phyloP scores from a whole-genome alignment of 2,797 vertebrate genomes.

The Monodelphis domestica region DNA sequence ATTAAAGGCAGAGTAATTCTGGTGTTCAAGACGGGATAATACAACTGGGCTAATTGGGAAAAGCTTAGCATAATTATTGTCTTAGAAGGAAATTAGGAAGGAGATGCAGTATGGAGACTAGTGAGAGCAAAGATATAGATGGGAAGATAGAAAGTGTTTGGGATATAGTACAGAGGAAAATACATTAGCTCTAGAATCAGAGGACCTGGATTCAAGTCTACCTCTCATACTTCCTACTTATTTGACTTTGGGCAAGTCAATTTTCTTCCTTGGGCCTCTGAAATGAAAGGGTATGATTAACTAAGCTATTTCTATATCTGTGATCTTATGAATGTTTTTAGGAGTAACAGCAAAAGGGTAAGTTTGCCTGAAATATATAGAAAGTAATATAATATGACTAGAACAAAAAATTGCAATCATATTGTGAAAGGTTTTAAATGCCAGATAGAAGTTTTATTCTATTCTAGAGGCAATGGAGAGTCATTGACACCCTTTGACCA shows the following conservation, averaged over 20 bases:
- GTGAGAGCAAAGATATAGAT: not conserved
- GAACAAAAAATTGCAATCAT: not conserved
- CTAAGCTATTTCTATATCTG: not conserved
- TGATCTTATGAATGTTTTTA: not conserved
- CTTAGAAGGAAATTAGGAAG: not conserved
- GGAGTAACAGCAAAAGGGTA: not conserved
- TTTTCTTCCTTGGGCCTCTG: not conserved
- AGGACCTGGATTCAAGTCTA: not conserved
- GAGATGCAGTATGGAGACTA: not conserved
- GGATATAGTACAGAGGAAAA: not conserved
- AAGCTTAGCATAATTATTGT: not conserved
- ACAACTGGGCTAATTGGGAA: not conserved
- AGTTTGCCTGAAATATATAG: not conserved
- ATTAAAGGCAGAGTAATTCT: not conserved
- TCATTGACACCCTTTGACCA: not conserved
- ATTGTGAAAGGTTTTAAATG: not conserved
- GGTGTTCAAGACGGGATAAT: not conserved
- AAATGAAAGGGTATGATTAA: not conserved
- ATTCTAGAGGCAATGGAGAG: not conserved
- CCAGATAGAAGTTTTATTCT: not conserved
- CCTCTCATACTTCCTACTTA: not conserved
- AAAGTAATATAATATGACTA: not conserved
- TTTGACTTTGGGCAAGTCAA: not conserved
- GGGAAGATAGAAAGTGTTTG: not conserved
- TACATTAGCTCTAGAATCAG: not conserved